Evolutionary conservation across 2,113 vertebrate genomes (phyloP).

Genomic region (Python bivittatus): DNA sequence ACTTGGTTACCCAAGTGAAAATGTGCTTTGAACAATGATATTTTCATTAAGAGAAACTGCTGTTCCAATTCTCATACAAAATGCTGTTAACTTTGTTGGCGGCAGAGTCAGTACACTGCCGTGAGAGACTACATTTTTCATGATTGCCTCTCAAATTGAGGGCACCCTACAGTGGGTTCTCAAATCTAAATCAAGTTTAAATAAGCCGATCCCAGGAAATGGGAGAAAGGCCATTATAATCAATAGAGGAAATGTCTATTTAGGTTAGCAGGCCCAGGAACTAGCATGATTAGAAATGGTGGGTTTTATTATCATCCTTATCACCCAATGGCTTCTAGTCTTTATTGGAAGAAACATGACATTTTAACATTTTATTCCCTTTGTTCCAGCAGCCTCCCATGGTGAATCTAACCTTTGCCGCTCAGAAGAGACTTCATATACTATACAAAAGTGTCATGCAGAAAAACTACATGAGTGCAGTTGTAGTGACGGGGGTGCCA

Average conservation of each 20-base stretch:
- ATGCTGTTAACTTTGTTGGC: slow-evolving; percentile 55
- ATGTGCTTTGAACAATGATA: slow-evolving; percentile 57
- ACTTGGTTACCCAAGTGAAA: slow-evolving; percentile 55
- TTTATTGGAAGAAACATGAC: slow-evolving; percentile 10
- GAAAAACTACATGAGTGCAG: slow-evolving; percentile 12
- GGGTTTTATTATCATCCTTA: slow-evolving; percentile 20
- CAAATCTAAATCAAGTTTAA: slow-evolving; percentile 40
- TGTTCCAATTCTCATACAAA: slow-evolving; percentile 56
- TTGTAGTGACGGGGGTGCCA: background rate
- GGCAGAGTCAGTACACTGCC: slow-evolving; percentile 34
- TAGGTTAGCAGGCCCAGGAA: slow-evolving; percentile 46
- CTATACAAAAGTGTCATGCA: slow-evolving; percentile 38
- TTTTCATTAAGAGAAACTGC: slow-evolving; percentile 57
- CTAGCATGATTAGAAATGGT: slow-evolving; percentile 1
- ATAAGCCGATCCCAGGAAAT: slow-evolving; percentile 24
- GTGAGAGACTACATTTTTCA: slow-evolving; percentile 39
- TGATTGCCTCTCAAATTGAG: slow-evolving; percentile 52
- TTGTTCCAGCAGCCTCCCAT: slow-evolving; percentile 31
- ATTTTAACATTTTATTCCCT: slow-evolving; percentile 39
- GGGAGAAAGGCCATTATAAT: slow-evolving; percentile 41
- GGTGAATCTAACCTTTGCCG: slow-evolving; percentile 17
- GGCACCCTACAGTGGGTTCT: slow-evolving; percentile 29
- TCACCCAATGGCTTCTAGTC: slow-evolving; percentile 2
- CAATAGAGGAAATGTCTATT: slow-evolving; percentile 38
- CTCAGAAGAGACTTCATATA: slow-evolving; percentile 16